Conservation (phyloP, 2,888 invertebrate genomes). For the Athrips mouffetella region DNA sequence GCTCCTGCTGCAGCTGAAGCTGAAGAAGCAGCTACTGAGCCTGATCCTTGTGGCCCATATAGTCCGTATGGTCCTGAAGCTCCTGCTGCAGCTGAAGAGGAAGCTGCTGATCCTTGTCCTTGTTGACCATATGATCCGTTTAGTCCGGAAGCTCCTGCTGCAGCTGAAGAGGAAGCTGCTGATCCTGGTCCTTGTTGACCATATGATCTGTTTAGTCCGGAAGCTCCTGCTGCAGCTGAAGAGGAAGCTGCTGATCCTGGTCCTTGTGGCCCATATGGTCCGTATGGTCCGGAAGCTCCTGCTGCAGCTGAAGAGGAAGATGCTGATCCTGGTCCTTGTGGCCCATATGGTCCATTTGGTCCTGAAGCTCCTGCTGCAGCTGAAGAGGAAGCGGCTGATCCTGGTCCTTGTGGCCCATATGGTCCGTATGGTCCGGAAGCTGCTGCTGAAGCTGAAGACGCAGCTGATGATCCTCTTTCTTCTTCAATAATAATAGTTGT, state of each 20-base stretch:
- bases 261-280: constrained; percentile 9
- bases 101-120: neutral
- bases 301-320: neutral
- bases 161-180: neutral
- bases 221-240: too few relatives aligned
- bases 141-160: constrained; percentile 8
- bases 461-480: neutral
- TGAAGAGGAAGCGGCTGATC: constrained; percentile 11
- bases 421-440: too few relatives aligned
- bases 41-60: neutral
- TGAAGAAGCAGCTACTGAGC: constrained; percentile 12
- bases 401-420: neutral
- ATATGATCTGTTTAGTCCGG: neutral
- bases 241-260: neutral
- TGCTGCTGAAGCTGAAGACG: too few relatives aligned
- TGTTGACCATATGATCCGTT: constrained; percentile 1
- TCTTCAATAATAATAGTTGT: neutral
- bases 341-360: constrained; percentile 11
- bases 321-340: neutral
- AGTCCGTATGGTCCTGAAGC: neutral
- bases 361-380: neutral
- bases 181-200: neutral
- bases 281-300: too few relatives aligned
- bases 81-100: neutral
- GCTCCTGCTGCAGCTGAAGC: neutral